phyloP scores from a whole-genome alignment of 2,113 vertebrate genomes.

The Mesitornis unicolor region DNA sequence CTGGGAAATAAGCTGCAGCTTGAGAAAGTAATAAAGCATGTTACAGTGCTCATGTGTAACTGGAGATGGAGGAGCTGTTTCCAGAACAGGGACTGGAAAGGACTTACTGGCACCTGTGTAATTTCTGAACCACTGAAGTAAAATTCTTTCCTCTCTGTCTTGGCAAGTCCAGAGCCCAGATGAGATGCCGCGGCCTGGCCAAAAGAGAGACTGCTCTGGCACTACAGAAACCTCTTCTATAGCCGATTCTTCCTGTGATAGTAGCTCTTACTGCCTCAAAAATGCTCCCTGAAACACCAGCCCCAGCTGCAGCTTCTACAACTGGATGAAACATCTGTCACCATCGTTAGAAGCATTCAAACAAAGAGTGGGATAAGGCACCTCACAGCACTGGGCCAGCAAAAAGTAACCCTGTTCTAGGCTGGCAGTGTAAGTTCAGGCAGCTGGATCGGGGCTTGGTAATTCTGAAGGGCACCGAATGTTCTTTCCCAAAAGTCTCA shows the following conservation, averaged over 20 bases:
- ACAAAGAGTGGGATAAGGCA: neutral
- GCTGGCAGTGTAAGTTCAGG: neutral
- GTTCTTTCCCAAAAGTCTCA: neutral
- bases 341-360: neutral
- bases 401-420: neutral
- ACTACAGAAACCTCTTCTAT: neutral
- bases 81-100: constrained; percentile 50
- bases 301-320: neutral
- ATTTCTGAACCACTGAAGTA: constrained; percentile 21
- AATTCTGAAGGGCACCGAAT: neutral
- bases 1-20: constrained; percentile 47
- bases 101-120: constrained; percentile 40
- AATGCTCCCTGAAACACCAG: neutral
- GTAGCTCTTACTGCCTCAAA: neutral
- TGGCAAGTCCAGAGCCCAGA: constrained; percentile 32
- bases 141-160: constrained; percentile 44
- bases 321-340: neutral
- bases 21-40: constrained; percentile 41
- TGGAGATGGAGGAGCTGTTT: constrained; percentile 12
- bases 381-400: neutral
- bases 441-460: neutral
- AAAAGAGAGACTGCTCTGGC: constrained; percentile 9
- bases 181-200: neutral
- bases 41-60: constrained; percentile 37
- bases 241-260: neutral